Conservation (phyloP, 2,113 vertebrate genomes). For the Choloepus hoffmanni region DNA sequence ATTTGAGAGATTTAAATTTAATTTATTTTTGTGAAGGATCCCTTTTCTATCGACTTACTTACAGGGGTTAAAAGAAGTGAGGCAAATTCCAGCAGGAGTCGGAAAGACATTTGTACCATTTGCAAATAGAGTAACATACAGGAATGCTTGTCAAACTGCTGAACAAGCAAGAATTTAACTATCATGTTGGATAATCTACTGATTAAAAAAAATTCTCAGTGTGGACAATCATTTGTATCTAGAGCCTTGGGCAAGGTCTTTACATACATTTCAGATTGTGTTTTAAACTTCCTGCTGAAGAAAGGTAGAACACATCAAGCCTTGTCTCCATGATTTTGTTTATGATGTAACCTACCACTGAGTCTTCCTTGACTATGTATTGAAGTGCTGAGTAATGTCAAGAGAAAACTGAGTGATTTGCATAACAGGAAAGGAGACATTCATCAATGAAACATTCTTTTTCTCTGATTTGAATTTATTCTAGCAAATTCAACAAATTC, state of each 20-base stretch:
- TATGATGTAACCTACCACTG: constrained; percentile 15
- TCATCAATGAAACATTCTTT: constrained; percentile 71
- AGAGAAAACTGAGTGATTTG: constrained; percentile 30
- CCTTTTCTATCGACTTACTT: neutral
- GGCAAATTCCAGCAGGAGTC: neutral
- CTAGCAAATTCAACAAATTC: neutral
- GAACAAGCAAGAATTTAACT: constrained; percentile 55
- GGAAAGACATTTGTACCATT: constrained; percentile 35
- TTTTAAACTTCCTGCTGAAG: constrained; percentile 22
- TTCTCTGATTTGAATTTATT: constrained; percentile 63
- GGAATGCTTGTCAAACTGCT: constrained; percentile 54
- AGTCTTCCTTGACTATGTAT: constrained; percentile 67
- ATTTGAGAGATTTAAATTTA: neutral
- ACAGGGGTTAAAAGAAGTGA: constrained; percentile 14
- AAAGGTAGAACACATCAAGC: neutral
- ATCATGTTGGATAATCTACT: constrained; percentile 50
- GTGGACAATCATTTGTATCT: neutral
- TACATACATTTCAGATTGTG: constrained; percentile 23
- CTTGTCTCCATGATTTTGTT: constrained; percentile 2
- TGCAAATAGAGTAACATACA: constrained; percentile 35
- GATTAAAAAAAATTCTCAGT: constrained; percentile 36
- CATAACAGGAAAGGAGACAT: constrained; percentile 8
- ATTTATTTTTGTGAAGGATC: constrained; percentile 33
- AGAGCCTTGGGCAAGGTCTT: constrained; percentile 47
- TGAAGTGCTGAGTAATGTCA: constrained; percentile 50